These are phyloP conservation scores for Megamerina dolium DNA, from an alignment of 2,888 invertebrate species.

Conservation along the genomic window DNA sequence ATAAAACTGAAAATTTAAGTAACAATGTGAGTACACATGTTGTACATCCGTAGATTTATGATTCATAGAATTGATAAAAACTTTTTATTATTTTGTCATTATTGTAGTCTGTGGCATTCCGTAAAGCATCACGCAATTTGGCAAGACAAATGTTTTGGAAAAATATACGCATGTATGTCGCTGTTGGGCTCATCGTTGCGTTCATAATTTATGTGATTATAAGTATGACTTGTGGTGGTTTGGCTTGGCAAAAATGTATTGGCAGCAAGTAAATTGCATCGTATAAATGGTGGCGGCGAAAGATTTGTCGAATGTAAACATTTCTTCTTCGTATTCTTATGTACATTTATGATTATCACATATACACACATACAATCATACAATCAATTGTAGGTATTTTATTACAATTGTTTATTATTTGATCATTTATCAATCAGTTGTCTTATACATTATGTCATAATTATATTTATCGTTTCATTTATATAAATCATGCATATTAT, in stretches of 20 bases:
- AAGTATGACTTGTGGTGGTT: constrained; percentile 80
- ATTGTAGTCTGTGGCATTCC: constrained; percentile 75
- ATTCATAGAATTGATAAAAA: no score
- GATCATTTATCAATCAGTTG: no score
- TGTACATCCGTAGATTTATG: no score
- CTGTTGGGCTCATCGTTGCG: constrained; percentile 58
- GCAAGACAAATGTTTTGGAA: constrained; percentile 90
- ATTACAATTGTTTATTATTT: no score
- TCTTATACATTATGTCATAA: no score
- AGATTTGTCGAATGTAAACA: no score
- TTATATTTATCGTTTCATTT: no score
- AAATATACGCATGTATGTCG: constrained; percentile 81
- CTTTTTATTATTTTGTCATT: not conserved
- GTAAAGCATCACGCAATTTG: constrained; percentile 76
- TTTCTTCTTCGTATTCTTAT: no score
- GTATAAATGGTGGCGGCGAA: not conserved
- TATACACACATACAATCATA: no score
- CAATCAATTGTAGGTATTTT: no score
- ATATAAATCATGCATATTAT: no score
- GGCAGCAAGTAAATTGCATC: constrained; percentile 39
- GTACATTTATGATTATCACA: no score
- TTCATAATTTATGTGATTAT: constrained; percentile 78
- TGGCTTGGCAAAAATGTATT: constrained; percentile 69
- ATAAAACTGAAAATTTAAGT: constrained; percentile 87
- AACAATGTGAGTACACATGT: constrained; percentile 81